Evolutionary conservation across 2,888 invertebrate genomes (phyloP), one percentile per base, ranked within the genome.

Genomic region (Ennomos quercinarius): DNA sequence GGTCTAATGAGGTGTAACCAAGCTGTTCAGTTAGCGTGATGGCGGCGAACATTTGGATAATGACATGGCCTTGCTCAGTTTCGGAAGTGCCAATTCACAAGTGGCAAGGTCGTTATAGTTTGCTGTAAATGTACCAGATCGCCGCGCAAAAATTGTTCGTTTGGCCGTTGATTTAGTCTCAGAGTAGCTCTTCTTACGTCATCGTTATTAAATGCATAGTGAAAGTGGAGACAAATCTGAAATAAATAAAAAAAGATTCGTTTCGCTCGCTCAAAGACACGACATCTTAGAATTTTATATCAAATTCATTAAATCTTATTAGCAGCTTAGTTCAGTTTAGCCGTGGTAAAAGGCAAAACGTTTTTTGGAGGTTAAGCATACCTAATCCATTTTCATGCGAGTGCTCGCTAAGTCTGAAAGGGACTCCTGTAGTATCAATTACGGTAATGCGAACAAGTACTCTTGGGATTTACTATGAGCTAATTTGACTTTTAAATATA

Each of bases 11-110:
- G 58, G 50, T 64, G 60, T 64, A 58, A 63, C 62, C 35, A 54
- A 57, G 59, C 42, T 60, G 63, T 62, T 64, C 60, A 57, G 43
- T 68, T 63, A 53, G 46, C 66, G 43, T 67, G 47, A 62, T 58
- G 61, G 57, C 70, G 64, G 57, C 70, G 68, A 67, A 71, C 69
- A 71, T 76, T 73, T 64, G 67, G 67, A 71, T 75, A 73, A 73
- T 71, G 58, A 61, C 64, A 44, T 61, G 83, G 67, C 86, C 87
- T 86, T 77, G 72, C 61, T 72, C 67, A 66, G 68, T 77, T 85
- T 87, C 80, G 85, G 87, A 87, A 87, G 81, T 86, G 71, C 74
- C 81, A 84, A 84, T 85, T 83, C 77, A 77, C 77, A 76, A 74
- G 76, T 76, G 61, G 68, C 83, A 83, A 87, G 87, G 87, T 80